These are phyloP conservation scores for Epizoanthus ramosus DNA, from an alignment of 92 coral and sea anemone species.

Conservation along the genomic window DNA sequence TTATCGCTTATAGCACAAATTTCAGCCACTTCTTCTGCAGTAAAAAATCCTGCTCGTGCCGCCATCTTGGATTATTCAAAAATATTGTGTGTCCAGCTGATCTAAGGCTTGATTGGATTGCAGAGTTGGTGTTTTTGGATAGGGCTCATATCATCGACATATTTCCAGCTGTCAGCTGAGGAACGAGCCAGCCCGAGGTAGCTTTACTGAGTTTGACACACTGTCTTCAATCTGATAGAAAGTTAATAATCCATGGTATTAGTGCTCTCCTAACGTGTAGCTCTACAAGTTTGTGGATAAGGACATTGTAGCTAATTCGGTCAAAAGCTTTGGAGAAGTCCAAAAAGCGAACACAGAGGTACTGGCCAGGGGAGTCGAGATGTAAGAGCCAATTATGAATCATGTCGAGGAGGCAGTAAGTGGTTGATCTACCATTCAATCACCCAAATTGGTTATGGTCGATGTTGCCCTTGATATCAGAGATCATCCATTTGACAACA, in stretches of 20 bases:
- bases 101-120: background rate
- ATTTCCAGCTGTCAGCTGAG: no score
- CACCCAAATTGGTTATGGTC: no score
- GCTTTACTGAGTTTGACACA: no score
- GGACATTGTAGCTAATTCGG: slow-evolving; percentile 7
- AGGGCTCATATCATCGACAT: no score
- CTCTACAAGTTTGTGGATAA: slow-evolving; percentile 4
- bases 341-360: background rate
- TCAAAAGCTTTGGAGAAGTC: slow-evolving; percentile 5
- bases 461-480: no score
- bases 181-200: no score
- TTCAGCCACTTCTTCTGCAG: slow-evolving; percentile 29
- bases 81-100: background rate
- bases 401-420: no score
- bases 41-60: slow-evolving; percentile 1
- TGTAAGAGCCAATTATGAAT: no score
- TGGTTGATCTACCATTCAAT: no score
- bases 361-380: no score
- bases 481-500: no score
- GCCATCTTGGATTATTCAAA: slow-evolving; percentile 10
- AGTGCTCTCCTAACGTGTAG: background rate
- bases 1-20: slow-evolving; percentile 19
- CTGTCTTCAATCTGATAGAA: background rate
- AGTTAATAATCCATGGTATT: background rate
- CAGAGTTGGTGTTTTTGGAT: no score